Evolutionary conservation across 2,888 invertebrate genomes (phyloP).

Genomic region (Steinernema hermaphroditum): DNA sequence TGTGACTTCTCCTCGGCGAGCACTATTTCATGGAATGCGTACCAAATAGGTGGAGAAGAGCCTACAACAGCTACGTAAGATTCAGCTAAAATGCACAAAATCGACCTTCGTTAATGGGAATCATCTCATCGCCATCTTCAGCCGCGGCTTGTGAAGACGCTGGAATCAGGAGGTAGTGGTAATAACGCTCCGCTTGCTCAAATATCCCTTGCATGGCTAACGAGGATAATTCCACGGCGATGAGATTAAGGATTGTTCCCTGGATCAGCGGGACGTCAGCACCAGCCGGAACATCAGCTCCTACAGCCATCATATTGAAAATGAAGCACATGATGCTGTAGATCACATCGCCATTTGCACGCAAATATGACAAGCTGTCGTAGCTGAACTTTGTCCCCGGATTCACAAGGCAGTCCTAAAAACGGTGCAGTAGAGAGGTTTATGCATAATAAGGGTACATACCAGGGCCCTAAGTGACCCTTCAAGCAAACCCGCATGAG

Average conservation of each 20-base stretch:
- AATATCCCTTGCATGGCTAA: neutral
- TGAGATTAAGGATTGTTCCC: neutral
- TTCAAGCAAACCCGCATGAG: neutral
- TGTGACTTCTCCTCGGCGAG: neutral
- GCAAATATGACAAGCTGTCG: neutral
- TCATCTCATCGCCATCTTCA: neutral
- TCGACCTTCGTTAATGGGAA: neutral
- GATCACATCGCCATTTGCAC: neutral
- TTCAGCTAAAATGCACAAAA: neutral
- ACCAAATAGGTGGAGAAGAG: neutral
- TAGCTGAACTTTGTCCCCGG: neutral
- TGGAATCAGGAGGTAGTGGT: neutral
- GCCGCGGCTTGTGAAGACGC: neutral
- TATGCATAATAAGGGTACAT: neutral
- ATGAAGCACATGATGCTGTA: neutral
- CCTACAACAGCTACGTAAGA: neutral
- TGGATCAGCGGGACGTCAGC: neutral
- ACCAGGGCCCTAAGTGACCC: neutral
- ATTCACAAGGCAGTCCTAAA: neutral
- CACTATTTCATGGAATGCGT: neutral
- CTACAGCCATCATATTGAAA: neutral
- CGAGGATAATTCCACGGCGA: neutral
- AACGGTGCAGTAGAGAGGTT: neutral
- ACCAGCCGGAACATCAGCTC: too few relatives aligned
- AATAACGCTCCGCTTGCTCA: neutral